Percentiles rank a stretch among this genome's conserved stretches.
Evolutionary conservation across 2,113 vertebrate genomes (phyloP).

Genomic region (Aldabrachelys gigantea): DNA sequence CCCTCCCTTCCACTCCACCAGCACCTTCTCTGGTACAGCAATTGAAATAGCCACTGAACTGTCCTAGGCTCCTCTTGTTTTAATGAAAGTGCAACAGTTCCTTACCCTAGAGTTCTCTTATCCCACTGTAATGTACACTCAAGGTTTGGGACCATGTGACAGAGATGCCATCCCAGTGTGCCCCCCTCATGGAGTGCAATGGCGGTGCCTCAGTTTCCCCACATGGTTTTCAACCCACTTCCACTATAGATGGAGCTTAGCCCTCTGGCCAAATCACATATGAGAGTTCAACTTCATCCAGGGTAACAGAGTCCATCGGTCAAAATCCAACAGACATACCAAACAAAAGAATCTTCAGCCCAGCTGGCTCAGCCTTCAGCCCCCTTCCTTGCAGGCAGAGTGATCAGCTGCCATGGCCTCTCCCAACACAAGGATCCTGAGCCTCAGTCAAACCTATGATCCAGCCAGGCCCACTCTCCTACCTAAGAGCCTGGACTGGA

Average conservation of each 20-base stretch:
- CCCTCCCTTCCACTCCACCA: background rate
- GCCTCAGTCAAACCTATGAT: background rate
- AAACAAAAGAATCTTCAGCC: background rate
- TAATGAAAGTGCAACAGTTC: background rate
- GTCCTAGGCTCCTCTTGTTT: background rate
- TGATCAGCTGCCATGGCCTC: no score
- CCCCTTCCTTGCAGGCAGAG: background rate
- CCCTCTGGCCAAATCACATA: no score
- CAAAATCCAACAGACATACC: background rate
- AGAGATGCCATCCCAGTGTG: background rate
- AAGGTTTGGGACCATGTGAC: background rate
- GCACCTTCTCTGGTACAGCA: background rate
- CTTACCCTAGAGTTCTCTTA: background rate
- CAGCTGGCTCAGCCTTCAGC: background rate
- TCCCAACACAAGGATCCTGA: background rate
- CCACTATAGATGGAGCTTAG: no score
- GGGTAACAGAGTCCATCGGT: background rate
- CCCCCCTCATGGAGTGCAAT: background rate
- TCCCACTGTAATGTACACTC: background rate
- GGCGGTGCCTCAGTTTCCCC: background rate
- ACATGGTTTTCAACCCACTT: background rate
- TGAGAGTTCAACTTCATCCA: no score
- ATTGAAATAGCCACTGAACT: background rate
- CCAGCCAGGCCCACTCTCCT: background rate
- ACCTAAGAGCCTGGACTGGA: background rate